Conservation (phyloP, 2,797 vertebrate genomes). For the Mallotus villosus region DNA sequence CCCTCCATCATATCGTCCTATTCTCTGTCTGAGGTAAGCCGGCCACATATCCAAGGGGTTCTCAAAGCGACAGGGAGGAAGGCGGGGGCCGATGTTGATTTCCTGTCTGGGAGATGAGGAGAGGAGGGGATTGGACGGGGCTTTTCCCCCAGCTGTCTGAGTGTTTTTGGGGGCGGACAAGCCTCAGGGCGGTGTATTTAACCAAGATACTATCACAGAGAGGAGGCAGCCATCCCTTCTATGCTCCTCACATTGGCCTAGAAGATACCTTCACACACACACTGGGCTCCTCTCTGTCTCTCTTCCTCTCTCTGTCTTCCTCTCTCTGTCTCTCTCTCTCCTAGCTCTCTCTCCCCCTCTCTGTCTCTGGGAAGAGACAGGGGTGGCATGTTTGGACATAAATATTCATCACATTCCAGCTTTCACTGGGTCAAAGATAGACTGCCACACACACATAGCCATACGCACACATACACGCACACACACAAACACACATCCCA, state of each 20-base stretch:
- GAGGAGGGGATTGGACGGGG: constrained; percentile 30
- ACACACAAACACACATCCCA: constrained; percentile 31
- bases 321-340: constrained; percentile 2
- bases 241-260: no score
- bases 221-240: constrained; percentile 32
- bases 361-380: background rate
- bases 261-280: background rate
- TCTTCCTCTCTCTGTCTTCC: constrained; percentile 6
- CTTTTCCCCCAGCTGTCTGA: constrained; percentile 30
- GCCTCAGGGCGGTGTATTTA: constrained; percentile 54
- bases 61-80: no score
- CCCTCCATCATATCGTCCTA: no score
- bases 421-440: background rate
- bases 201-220: constrained; percentile 49
- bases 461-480: constrained; percentile 24
- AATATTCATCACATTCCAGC: constrained; percentile 25
- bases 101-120: constrained; percentile 31
- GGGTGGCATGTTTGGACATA: constrained; percentile 32
- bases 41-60: no score
- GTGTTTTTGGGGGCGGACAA: constrained; percentile 33
- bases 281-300: background rate
- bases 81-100: constrained; percentile 18
- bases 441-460: constrained; percentile 6
- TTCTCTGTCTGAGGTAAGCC: no score
- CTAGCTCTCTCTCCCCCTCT: constrained; percentile 1